A percentile compares a stretch with the other conserved stretches of the same genome.
These are phyloP conservation scores for Pagrus major DNA, from an alignment of 2,113 vertebrate species.

Conservation along the genomic window DNA sequence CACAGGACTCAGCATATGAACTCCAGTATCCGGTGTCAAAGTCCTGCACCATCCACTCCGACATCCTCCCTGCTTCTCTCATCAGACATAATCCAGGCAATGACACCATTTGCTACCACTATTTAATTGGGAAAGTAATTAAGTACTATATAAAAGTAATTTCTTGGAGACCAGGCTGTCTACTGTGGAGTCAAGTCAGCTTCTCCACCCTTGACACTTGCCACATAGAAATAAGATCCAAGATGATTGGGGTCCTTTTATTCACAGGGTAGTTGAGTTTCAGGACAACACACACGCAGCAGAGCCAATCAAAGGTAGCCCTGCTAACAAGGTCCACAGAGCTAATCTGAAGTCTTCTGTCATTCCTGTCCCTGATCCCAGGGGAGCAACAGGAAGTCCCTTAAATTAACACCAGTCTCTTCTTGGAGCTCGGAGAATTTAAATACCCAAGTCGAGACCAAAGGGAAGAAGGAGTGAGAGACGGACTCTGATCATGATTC, in stretches of 20 bases:
- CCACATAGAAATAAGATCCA: neutral
- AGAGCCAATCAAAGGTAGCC: too few species aligned
- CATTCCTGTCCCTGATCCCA: neutral
- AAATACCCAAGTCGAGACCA: constrained; percentile 3
- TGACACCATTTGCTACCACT: neutral
- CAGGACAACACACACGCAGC: neutral
- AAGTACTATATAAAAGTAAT: neutral
- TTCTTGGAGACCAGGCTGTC: neutral
- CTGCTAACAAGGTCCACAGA: neutral
- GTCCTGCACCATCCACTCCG: neutral
- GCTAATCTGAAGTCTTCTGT: neutral
- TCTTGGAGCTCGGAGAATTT: neutral
- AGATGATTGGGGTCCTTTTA: too few species aligned
- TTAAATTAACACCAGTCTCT: neutral
- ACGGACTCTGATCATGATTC: constrained; percentile 11
- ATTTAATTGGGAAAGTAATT: neutral
- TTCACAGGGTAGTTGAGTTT: neutral
- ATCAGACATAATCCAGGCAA: neutral
- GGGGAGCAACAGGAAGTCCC: neutral
- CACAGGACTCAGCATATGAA: neutral
- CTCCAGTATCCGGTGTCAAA: neutral
- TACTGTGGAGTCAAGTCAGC: neutral
- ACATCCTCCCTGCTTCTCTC: neutral
- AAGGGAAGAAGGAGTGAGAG: neutral
- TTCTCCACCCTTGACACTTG: neutral